Conservation (phyloP, 2,888 invertebrate species). For the Heliconius cydno region DNA sequence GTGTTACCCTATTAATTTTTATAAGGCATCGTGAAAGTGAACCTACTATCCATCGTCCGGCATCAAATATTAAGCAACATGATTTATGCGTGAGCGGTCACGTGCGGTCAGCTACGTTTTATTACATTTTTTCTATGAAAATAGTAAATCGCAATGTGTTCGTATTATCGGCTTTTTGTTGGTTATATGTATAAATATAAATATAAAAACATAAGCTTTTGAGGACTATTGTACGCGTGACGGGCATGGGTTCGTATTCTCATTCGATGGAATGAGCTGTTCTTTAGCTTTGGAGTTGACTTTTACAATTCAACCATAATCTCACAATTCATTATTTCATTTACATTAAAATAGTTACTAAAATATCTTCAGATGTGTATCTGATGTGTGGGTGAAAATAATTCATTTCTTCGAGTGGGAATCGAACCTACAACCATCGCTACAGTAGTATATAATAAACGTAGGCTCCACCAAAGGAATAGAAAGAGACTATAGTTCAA, state of each 20-base stretch:
- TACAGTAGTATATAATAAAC: not conserved
- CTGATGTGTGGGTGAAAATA: not conserved
- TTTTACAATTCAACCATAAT: too few species aligned
- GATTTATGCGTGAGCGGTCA: slow-evolving; percentile 72
- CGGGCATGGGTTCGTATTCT: not conserved
- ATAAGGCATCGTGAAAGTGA: slow-evolving; percentile 62
- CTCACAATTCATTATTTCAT: too few species aligned
- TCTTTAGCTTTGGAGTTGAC: too few species aligned
- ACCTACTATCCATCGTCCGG: slow-evolving; percentile 57
- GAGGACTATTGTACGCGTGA: not conserved
- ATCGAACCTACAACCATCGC: not conserved
- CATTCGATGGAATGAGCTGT: not conserved
- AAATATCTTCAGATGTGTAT: too few species aligned
- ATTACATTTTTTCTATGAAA: slow-evolving; percentile 70
- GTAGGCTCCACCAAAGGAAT: not conserved
- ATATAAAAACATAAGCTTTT: not conserved
- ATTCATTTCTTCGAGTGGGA: not conserved
- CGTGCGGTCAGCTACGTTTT: slow-evolving; percentile 71
- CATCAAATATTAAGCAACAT: slow-evolving; percentile 74
- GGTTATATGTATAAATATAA: not conserved
- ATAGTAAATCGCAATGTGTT: slow-evolving; percentile 15
- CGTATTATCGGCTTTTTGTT: slow-evolving; percentile 18
- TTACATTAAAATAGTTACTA: too few species aligned
- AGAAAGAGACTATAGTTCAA: slow-evolving; percentile 10
- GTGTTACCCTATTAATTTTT: slow-evolving; percentile 71